These are phyloP conservation scores for Leptothorax acervorum DNA, from an alignment of 2,888 invertebrate species.

Conservation along the genomic window DNA sequence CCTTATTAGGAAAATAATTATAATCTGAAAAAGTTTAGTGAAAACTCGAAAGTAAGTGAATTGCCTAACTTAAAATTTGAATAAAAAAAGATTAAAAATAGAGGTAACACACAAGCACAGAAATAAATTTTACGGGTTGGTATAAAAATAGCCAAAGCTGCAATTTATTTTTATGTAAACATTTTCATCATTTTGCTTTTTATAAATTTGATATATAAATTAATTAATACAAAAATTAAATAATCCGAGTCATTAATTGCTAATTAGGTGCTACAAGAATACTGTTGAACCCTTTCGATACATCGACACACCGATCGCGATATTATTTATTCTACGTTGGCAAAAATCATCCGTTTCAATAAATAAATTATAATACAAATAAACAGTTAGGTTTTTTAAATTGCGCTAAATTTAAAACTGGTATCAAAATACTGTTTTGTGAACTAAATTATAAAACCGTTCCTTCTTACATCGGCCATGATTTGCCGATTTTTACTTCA, in stretches of 20 bases:
- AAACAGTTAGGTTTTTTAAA: neutral
- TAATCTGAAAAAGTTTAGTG: neutral
- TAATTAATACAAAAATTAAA: conserved; percentile 49
- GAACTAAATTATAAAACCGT: conserved; percentile 1
- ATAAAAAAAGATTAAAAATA: neutral
- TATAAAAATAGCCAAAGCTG: conserved; percentile 40
- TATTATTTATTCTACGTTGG: conserved; percentile 5
- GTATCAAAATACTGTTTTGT: conserved; percentile 18
- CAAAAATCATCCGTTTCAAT: conserved; percentile 10
- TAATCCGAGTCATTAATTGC: conserved; percentile 13
- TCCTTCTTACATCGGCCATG: neutral
- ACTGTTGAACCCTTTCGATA: conserved; percentile 26
- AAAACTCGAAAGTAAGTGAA: neutral
- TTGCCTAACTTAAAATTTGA: neutral
- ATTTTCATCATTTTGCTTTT: neutral
- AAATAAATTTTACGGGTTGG: conserved; percentile 10
- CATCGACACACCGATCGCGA: neutral
- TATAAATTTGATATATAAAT: conserved; percentile 32
- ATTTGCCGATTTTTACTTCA: neutral
- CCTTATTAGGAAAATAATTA: neutral
- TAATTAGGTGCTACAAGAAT: conserved; percentile 38
- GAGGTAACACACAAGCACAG: neutral
- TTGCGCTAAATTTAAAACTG: conserved; percentile 6
- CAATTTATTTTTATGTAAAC: conserved; percentile 44
- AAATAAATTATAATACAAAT: conserved; percentile 27